phyloP scores from a whole-genome alignment of 2,113 vertebrate genomes.

The Poeciliopsis occidentalis region DNA sequence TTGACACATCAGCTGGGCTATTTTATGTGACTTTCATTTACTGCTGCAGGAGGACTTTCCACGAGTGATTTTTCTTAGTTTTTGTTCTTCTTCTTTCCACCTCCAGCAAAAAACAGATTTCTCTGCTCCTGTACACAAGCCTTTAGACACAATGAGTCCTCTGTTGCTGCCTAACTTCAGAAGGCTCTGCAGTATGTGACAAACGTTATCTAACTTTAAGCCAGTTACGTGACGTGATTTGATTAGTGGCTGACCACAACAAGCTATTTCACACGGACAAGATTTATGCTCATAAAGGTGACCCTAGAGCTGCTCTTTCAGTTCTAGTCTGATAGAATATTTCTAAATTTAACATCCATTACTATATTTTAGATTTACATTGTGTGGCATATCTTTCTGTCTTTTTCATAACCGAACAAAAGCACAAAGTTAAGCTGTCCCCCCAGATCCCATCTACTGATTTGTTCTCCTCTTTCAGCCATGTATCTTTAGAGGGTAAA shows the following conservation, averaged over 20 bases:
- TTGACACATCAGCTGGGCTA: too few relatives aligned
- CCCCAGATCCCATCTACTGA: not conserved
- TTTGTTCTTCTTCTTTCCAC: not conserved
- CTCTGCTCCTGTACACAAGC: not conserved
- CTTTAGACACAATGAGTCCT: not conserved
- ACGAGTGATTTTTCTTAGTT: not conserved
- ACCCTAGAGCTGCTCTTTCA: not conserved
- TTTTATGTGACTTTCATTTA: not conserved
- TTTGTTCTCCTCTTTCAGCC: not conserved
- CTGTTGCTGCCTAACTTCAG: conserved; percentile 8
- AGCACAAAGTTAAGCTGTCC: not conserved
- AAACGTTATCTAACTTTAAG: conserved; percentile 25
- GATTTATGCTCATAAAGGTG: conserved; percentile 4
- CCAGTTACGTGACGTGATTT: conserved; percentile 39
- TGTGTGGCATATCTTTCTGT: not conserved
- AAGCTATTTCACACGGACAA: conserved; percentile 23
- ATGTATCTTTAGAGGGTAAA: conserved; percentile 25
- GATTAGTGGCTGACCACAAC: conserved; percentile 31
- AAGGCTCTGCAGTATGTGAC: conserved; percentile 1
- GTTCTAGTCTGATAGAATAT: not conserved
- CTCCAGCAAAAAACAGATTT: not conserved
- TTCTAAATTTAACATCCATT: not conserved
- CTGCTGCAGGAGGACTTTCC: not conserved
- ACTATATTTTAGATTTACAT: not conserved
- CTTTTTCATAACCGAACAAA: not conserved